A percentile compares a stretch with the other conserved stretches of the same genome.
Evolutionary conservation across 1,140 invertebrate genomes (phyloP).

Genomic region (Drosophila nasuta): DNA sequence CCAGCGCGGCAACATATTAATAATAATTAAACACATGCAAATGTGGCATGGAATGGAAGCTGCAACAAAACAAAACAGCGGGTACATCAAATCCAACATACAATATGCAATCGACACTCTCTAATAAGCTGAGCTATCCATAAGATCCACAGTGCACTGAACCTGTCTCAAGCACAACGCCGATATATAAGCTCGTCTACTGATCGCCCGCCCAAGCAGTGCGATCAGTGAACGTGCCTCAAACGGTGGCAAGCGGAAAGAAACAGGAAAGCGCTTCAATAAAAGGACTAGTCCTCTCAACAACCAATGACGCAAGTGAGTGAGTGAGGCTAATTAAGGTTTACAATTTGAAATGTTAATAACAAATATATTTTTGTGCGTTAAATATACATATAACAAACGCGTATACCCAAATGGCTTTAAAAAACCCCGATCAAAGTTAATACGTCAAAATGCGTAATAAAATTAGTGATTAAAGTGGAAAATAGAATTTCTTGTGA

Average conservation of each 20-base stretch:
- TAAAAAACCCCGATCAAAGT: too few species aligned
- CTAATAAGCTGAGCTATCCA: slow-evolving; percentile 25
- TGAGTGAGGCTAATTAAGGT: background rate
- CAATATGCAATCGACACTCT: slow-evolving; percentile 61
- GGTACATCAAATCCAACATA: slow-evolving; percentile 41
- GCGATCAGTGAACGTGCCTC: slow-evolving; percentile 50
- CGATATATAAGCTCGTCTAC: slow-evolving; percentile 60
- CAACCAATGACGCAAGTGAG: slow-evolving; percentile 57
- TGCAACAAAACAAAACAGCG: slow-evolving; percentile 32
- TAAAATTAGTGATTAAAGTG: too few species aligned
- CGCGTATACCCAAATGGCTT: too few species aligned
- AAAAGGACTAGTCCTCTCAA: slow-evolving; percentile 45
- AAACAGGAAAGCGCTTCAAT: slow-evolving; percentile 31
- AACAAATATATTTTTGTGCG: too few species aligned
- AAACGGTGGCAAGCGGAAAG: slow-evolving; percentile 44
- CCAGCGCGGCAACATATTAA: slow-evolving; percentile 59
- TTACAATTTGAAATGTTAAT: background rate
- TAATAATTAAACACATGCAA: slow-evolving; percentile 77
- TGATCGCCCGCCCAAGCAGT: slow-evolving; percentile 59
- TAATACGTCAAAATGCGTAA: too few species aligned
- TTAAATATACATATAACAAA: too few species aligned
- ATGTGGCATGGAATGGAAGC: slow-evolving; percentile 58
- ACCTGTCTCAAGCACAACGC: slow-evolving; percentile 41
- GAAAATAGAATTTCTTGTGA: too few species aligned
- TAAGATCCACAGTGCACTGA: slow-evolving; percentile 63